A percentile compares a stretch with the other conserved stretches of the same genome.
Evolutionary conservation across 2,797 vertebrate genomes (phyloP).

Genomic region (Phataginus tetradactyla): DNA sequence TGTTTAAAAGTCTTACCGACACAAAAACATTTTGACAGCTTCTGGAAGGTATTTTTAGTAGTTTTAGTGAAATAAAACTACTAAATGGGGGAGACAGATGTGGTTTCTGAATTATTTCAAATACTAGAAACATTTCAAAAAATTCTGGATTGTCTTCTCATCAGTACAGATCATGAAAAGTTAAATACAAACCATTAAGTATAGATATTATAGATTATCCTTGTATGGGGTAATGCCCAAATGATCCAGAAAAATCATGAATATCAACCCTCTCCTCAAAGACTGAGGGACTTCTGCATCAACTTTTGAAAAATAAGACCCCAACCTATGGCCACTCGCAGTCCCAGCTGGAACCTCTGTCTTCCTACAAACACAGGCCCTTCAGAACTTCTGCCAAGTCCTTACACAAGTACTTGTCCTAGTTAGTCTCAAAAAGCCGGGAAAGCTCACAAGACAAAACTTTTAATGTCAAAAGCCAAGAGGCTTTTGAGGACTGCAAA

Average conservation of each 20-base stretch:
- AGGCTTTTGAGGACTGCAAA: neutral
- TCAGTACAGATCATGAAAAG: neutral
- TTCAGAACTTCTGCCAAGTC: neutral
- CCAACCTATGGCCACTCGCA: neutral
- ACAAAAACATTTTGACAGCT: constrained; percentile 11
- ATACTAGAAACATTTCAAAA: constrained; percentile 4
- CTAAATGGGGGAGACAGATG: neutral
- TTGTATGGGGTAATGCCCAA: constrained; percentile 17
- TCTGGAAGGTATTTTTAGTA: neutral
- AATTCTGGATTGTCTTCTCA: constrained; percentile 3
- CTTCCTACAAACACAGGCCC: neutral
- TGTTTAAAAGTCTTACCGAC: neutral
- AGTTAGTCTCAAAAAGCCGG: constrained; percentile 29
- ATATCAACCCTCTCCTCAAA: neutral
- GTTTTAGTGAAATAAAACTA: constrained; percentile 56
- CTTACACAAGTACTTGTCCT: constrained; percentile 16
- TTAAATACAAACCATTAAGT: constrained; percentile 38
- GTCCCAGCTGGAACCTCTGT: neutral
- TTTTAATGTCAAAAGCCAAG: constrained; percentile 25
- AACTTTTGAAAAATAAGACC: constrained; percentile 7
- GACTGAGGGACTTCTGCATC: neutral
- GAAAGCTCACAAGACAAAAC: constrained; percentile 37
- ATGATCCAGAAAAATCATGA: constrained; percentile 6
- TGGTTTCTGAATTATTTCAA: constrained; percentile 44
- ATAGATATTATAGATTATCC: neutral